Conservation (phyloP, 2,113 vertebrate species). For the Ranitomeya variabilis region DNA sequence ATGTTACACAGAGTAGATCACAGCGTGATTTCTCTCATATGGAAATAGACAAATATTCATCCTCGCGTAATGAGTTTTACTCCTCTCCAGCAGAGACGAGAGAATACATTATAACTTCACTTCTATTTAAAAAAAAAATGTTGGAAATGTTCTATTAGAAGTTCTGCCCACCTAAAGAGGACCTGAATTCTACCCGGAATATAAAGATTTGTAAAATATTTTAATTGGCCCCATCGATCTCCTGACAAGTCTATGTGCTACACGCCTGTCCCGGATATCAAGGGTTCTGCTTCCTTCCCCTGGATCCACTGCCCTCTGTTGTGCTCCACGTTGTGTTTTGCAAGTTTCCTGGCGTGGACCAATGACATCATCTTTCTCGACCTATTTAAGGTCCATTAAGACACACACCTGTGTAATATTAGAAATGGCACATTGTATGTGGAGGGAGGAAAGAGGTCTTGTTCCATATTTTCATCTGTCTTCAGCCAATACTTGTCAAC, state of each 20-base stretch:
- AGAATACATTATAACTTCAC: constrained; percentile 36
- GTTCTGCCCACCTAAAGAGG: background rate
- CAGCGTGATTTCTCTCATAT: constrained; percentile 1
- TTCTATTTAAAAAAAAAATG: constrained; percentile 1
- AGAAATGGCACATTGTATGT: no score
- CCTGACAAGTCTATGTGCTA: background rate
- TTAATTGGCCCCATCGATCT: background rate
- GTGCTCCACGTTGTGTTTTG: no score
- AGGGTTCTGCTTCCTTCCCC: no score
- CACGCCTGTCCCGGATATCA: background rate
- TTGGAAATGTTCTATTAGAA: background rate
- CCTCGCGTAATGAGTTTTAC: constrained; percentile 26
- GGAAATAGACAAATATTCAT: constrained; percentile 21
- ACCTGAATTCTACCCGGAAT: background rate
- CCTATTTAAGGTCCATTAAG: no score
- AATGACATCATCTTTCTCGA: no score
- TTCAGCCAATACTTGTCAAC: no score
- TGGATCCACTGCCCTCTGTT: no score
- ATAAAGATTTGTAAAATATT: background rate
- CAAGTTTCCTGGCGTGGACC: no score
- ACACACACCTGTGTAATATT: no score
- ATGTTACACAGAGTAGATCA: background rate
- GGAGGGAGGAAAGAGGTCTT: no score
- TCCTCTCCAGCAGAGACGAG: constrained; percentile 30
- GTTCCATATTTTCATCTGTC: no score